A percentile compares a stretch with the other conserved stretches of the same genome.
phyloP scores from a whole-genome alignment of 2,113 vertebrate species.

The Emydura subglobosa region DNA sequence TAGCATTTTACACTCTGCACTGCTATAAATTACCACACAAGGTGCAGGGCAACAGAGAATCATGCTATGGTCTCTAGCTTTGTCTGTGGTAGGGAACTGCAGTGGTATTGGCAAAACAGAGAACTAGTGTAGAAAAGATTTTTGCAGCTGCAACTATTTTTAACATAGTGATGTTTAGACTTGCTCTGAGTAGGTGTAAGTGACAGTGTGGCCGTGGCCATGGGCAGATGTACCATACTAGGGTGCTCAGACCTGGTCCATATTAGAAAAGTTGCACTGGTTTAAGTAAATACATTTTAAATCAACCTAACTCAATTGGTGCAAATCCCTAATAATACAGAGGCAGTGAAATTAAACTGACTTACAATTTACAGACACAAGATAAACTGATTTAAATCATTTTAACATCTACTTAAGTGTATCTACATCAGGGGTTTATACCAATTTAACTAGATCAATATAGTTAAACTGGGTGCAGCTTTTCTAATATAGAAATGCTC shows the following conservation, averaged over 20 bases:
- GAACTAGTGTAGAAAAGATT: background rate
- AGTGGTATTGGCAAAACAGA: background rate
- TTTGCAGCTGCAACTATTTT: background rate
- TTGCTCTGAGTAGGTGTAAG: background rate
- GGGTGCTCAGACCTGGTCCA: background rate
- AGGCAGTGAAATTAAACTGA: background rate
- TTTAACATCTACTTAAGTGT: background rate
- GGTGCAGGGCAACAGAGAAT: background rate
- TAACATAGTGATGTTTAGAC: background rate
- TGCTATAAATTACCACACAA: background rate
- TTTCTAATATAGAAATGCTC: background rate
- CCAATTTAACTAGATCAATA: background rate
- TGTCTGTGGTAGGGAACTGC: background rate
- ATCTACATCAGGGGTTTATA: background rate
- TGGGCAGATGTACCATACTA: background rate
- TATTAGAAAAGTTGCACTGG: background rate
- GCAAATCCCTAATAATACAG: background rate
- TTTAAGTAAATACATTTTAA: background rate
- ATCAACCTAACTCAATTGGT: background rate
- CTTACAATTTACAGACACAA: background rate
- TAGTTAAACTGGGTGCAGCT: background rate
- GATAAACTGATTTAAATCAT: background rate
- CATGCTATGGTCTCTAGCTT: background rate
- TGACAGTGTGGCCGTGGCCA: background rate
- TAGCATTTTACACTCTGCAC: background rate